A percentile compares a stretch with the other conserved stretches of the same genome.
Evolutionary conservation across 1,140 invertebrate species (phyloP).

Genomic region (Drosophila suzukii): DNA sequence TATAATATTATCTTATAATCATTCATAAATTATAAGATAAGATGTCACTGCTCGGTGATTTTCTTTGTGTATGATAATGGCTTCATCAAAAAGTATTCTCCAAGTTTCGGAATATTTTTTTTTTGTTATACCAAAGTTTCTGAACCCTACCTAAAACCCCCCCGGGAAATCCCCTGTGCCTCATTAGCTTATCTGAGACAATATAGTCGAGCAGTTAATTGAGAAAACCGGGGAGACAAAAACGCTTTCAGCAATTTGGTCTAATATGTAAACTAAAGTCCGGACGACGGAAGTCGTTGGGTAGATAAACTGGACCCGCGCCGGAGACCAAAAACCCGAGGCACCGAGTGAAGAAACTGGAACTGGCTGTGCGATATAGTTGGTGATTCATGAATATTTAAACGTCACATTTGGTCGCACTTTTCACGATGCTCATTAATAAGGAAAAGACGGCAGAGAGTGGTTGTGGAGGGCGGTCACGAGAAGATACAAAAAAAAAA

Average conservation of each 20-base stretch:
- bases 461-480: neutral
- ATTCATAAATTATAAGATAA: too few species aligned
- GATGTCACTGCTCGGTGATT: too few species aligned
- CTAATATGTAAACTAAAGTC: slow-evolving; percentile 51
- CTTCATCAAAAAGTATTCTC: neutral
- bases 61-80: neutral
- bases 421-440: slow-evolving; percentile 84
- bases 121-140: neutral
- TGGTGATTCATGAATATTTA: slow-evolving; percentile 84
- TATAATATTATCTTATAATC: too few species aligned
- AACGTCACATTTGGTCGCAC: slow-evolving; percentile 84
- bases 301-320: slow-evolving; percentile 5
- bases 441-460: slow-evolving; percentile 45
- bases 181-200: slow-evolving; percentile 23
- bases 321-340: neutral
- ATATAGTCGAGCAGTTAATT: slow-evolving; percentile 15
- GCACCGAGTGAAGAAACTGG: slow-evolving; percentile 35
- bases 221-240: neutral
- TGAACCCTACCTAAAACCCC: neutral
- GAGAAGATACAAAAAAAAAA: neutral
- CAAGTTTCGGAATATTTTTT: neutral
- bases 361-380: slow-evolving; percentile 68
- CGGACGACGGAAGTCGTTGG: slow-evolving; percentile 19
- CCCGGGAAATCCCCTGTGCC: neutral
- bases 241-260: slow-evolving; percentile 35